Base-by-base conservation (phyloP, 2,888 invertebrate species). In the Harpagoxenus sublaevis region DNA sequence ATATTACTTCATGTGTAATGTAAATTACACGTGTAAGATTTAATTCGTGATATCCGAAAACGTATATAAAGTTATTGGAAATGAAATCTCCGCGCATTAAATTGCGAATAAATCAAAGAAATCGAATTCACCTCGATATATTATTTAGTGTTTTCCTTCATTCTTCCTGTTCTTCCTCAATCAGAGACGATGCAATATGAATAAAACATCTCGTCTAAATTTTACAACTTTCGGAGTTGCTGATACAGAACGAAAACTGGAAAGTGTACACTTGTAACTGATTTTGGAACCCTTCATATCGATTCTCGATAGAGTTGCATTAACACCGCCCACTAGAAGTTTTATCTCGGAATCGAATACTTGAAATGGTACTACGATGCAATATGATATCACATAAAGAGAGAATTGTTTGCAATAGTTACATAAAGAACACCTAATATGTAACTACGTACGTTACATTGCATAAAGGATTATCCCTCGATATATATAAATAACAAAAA, bases 251-350 rank as follows among this genome's bases (percentile, higher is more conserved):
- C 18, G 48, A 60, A 81, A 79, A 79, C 57, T 60, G 18, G 8
- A 39, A 81, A 70, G 60, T 71, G 18, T 70, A 81, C 70, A 35
- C 35, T 60, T 70, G 79, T 68, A 60, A 57, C 60, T 70, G 45
- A 45, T 70, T 68, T 60, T 18, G 60, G 70, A 71, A 70, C 23
- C 35, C 70, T 71, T 81, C 71, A 57, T 48, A 78, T 83, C 77
- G 55, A 55, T 83, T 83, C 77, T 57, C 71, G 60, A 65, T 74
- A 68, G 82, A 62, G 42, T 84, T 68, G 71, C 89, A 73, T 84
- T 89, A 86, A 62, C 82, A 63, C 62, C 71, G 87, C 77, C 87
- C 63, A 48, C 87, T 42, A 18, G 75, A 84, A 48, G 84, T 85
- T 85, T 86, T 82, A 68, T 78, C 75, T 71, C 35, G 42, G 0